Evolutionary conservation across 2,797 vertebrate genomes (phyloP).

Genomic region (Lagocephalus sceleratus): DNA sequence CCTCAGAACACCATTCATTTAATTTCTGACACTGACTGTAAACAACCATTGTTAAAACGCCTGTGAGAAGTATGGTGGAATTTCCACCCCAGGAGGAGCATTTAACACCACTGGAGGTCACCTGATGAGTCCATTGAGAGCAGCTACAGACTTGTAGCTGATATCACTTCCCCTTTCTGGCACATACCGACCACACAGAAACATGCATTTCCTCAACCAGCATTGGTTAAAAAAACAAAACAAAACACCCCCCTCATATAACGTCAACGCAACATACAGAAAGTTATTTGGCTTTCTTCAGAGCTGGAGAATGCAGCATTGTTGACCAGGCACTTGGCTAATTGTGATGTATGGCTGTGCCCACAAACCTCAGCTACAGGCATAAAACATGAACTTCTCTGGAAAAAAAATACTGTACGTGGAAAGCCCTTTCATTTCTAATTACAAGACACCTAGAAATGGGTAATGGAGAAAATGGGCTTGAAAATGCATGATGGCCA

Average conservation of each 20-base stretch:
- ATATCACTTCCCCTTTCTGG: slow-evolving; percentile 54
- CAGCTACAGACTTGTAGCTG: slow-evolving; percentile 11
- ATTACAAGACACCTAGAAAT: too few relatives aligned
- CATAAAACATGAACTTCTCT: slow-evolving; percentile 14
- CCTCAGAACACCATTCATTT: slow-evolving; percentile 23
- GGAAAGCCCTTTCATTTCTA: too few relatives aligned
- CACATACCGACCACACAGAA: slow-evolving; percentile 4
- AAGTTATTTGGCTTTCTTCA: neutral
- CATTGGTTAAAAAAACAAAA: neutral
- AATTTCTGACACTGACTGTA: slow-evolving; percentile 29
- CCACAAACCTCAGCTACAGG: slow-evolving; percentile 9
- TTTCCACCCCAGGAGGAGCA: slow-evolving; percentile 37
- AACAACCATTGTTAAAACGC: slow-evolving; percentile 28
- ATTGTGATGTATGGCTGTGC: slow-evolving; percentile 36
- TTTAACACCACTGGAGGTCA: slow-evolving; percentile 28
- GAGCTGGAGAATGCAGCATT: neutral
- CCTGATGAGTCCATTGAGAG: slow-evolving; percentile 28
- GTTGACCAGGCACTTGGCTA: slow-evolving; percentile 15
- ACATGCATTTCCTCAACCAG: slow-evolving; percentile 40
- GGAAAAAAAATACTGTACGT: neutral
- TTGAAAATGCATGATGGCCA: too few relatives aligned
- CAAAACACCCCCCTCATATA: neutral
- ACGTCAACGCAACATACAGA: neutral
- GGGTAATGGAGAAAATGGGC: too few relatives aligned
- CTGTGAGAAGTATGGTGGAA: slow-evolving; percentile 47